phyloP scores from a whole-genome alignment of 23 tunicate genomes.

The Halocynthia aurantium region DNA sequence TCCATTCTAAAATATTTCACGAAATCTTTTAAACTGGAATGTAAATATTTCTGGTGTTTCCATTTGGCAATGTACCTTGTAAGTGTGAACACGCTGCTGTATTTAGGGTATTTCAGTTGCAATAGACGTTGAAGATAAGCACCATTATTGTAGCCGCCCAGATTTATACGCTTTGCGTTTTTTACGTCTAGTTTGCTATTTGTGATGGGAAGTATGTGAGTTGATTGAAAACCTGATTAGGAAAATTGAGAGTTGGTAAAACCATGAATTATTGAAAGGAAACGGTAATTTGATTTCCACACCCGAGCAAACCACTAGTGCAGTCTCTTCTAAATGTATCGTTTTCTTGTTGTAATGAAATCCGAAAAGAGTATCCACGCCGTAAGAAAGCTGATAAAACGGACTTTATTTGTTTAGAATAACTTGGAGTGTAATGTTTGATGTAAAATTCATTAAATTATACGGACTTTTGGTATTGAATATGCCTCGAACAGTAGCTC shows the following conservation, averaged over 20 bases:
- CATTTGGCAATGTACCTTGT: conserved; percentile 14
- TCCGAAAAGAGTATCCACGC: conserved; percentile 70
- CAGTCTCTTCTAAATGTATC: background rate
- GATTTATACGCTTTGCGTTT: conserved; percentile 45
- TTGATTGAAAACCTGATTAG: conserved; percentile 53
- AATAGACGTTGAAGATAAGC: conserved; percentile 70
- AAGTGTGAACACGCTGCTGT: conserved; percentile 36
- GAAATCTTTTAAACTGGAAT: background rate
- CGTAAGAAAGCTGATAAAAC: conserved; percentile 29
- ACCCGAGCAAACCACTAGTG: conserved; percentile 44
- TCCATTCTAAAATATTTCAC: conserved; percentile 31
- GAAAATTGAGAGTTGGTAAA: background rate
- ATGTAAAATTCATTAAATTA: background rate
- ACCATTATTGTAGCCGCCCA: conserved; percentile 71
- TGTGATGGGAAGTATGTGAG: conserved; percentile 59
- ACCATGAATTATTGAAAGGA: background rate
- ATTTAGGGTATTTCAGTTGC: conserved; percentile 48
- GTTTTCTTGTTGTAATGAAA: conserved; percentile 2
- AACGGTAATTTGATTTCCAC: background rate
- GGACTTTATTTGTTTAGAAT: too few relatives aligned
- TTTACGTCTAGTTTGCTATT: conserved; percentile 31
- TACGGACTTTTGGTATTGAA: conserved; percentile 27
- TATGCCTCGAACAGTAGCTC: conserved; percentile 70
- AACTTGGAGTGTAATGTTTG: background rate
- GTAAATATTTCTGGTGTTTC: background rate